Evolutionary conservation across 1,140 invertebrate species (phyloP).

Genomic region (Tyrophagus putrescentiae): DNA sequence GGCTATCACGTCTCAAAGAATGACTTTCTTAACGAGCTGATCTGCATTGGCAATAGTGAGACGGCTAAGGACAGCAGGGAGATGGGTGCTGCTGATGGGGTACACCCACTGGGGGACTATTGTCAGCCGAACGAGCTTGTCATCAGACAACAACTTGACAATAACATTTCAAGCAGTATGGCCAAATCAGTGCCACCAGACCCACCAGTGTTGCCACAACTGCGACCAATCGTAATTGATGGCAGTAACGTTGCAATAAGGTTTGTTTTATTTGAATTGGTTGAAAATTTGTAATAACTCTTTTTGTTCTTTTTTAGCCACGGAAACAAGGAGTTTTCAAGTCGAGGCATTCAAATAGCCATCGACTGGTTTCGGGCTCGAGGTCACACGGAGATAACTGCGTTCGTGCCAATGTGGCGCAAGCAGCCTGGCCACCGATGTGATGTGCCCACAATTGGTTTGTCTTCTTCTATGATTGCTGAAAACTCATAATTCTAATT

Average conservation of each 20-base stretch:
- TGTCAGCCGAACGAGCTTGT: too few species aligned
- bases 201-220: too few species aligned
- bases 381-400: conserved; percentile 81
- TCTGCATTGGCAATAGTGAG: conserved; percentile 33
- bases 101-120: too few species aligned
- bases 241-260: conserved; percentile 95
- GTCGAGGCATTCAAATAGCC: conserved; percentile 77
- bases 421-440: conserved; percentile 53
- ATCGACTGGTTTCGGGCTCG: conserved; percentile 76
- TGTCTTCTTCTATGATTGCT: too few species aligned
- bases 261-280: conserved; percentile 43
- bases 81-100: background rate
- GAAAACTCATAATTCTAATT: too few species aligned
- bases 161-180: too few species aligned
- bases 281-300: too few species aligned
- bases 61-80: too few species aligned
- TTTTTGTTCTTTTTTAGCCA: conserved; percentile 49
- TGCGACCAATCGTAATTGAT: conserved; percentile 82
- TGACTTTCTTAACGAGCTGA: conserved; percentile 58
- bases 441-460: conserved; percentile 66
- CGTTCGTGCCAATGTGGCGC: conserved; percentile 92
- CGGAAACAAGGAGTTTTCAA: conserved; percentile 92
- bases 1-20: conserved; percentile 67
- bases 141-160: too few species aligned
- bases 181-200: too few species aligned